Base-by-base conservation (phyloP, 2,888 invertebrate genomes). In the Griposia aprilina region DNA sequence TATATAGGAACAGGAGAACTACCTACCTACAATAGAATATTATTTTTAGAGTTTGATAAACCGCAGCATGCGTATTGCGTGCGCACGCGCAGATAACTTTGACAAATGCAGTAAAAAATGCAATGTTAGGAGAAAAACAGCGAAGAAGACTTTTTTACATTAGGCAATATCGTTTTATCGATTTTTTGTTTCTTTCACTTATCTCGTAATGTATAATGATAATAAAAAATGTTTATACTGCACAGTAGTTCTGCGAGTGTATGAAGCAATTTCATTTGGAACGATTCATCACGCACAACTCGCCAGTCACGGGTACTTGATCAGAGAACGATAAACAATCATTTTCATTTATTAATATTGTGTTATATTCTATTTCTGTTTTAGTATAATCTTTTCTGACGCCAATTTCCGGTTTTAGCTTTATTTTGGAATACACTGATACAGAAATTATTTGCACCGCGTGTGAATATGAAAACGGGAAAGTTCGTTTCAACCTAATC, bases 201-300 rank as follows among this genome's bases (percentile, higher is more conserved):
- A 55, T 7, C 15, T 41, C 23, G 15, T 55, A 55, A 55, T 55
- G 10, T 55, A 41, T 52, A 15, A 41, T 30, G 11, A 23, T 74
- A 30, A n/a, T 36, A 20, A 74, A 41, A 50, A 23, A 48, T 36
- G 5, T 15, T 30, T 45, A 60, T 48, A 45, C 26, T 59, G 20
- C 23, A 50, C 60, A 70, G 30, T 69, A n/a, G 52, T 30, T 74
- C 23, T 36, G 55, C 50, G 78, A 63, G 57, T 41, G 78, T 78
- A 8, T 72, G 72, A 78, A 76, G 72, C 41, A 86, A 86, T 89
- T 86, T 88, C 67, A 86, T 89, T 87, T 86, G 75, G 72, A 63
- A 36, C 84, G 77, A 88, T 90, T 89, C 62, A 83, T 66, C 89
- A 88, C 88, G 89, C 88, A 73, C 78, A 60, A 81, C 73, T 75